A percentile compares a stretch with the other conserved stretches of the same genome.
Evolutionary conservation across 2,797 vertebrate species (phyloP).

Genomic region (Potorous gilbertii): DNA sequence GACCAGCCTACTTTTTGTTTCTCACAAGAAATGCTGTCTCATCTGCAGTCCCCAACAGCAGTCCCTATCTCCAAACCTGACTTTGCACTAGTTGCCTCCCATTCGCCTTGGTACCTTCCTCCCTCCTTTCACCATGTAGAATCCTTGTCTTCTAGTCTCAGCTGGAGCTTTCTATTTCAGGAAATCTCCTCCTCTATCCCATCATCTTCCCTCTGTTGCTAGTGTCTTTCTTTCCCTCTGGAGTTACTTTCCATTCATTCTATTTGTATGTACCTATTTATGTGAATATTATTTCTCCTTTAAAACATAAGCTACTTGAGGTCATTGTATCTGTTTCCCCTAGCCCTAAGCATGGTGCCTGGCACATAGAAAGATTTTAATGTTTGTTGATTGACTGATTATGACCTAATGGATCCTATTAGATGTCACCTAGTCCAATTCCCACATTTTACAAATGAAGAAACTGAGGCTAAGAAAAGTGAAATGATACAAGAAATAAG

Average conservation of each 20-base stretch:
- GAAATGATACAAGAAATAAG: not conserved
- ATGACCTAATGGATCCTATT: not conserved
- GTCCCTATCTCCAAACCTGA: not conserved
- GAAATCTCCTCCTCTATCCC: not conserved
- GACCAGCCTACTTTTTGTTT: not conserved
- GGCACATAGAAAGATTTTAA: not conserved
- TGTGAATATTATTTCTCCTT: constrained; percentile 31
- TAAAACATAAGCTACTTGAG: not conserved
- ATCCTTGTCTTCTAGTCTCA: not conserved
- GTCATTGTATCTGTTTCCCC: not conserved
- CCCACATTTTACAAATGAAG: not conserved
- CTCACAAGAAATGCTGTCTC: not conserved
- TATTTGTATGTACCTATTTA: not conserved
- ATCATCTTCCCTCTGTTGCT: not conserved
- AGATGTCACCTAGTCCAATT: not conserved
- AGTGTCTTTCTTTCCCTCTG: not conserved
- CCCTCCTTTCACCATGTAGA: not conserved
- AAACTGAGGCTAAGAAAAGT: not conserved
- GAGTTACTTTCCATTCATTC: not conserved
- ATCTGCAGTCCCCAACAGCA: too few relatives aligned
- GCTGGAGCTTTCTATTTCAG: too few relatives aligned
- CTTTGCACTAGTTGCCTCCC: not conserved
- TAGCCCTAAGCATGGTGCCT: not conserved
- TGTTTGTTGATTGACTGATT: not conserved
- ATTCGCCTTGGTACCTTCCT: not conserved